These are phyloP conservation scores for Laupala kohalensis DNA, from an alignment of 1,140 invertebrate genomes.

Conservation along the genomic window DNA sequence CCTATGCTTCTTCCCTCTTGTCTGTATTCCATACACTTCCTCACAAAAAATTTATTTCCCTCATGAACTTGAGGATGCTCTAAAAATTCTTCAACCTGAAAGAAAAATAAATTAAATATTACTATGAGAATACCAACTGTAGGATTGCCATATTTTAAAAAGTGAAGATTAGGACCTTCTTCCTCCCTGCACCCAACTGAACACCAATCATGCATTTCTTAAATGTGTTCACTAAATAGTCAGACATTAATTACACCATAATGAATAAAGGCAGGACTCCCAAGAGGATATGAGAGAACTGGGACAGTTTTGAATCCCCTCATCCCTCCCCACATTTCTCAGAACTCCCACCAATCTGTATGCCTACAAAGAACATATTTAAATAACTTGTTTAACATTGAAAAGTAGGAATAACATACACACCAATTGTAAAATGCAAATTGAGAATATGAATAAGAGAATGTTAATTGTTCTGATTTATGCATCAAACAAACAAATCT, in stretches of 20 bases:
- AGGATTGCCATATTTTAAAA: background rate
- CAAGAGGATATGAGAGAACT: no score
- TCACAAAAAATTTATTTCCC: conserved; percentile 1
- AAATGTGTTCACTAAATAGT: background rate
- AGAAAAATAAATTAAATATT: background rate
- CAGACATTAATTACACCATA: background rate
- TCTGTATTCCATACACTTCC: conserved; percentile 3
- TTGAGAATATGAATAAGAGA: no score
- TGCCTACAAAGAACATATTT: no score
- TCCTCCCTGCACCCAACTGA: no score
- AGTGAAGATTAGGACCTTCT: background rate
- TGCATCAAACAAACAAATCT: no score
- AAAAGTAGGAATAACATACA: no score
- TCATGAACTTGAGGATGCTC: conserved; percentile 2
- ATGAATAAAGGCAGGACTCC: background rate
- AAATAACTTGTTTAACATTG: no score
- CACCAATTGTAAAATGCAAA: no score
- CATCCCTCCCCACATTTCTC: no score
- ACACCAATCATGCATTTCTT: background rate
- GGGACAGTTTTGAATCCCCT: no score
- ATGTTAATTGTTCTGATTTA: no score
- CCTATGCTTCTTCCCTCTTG: background rate
- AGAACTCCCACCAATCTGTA: no score
- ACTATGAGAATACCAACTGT: background rate
- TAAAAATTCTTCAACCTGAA: conserved; percentile 8